These are phyloP conservation scores for Anarsia innoxiella DNA, from an alignment of 2,888 invertebrate species.

Conservation along the genomic window DNA sequence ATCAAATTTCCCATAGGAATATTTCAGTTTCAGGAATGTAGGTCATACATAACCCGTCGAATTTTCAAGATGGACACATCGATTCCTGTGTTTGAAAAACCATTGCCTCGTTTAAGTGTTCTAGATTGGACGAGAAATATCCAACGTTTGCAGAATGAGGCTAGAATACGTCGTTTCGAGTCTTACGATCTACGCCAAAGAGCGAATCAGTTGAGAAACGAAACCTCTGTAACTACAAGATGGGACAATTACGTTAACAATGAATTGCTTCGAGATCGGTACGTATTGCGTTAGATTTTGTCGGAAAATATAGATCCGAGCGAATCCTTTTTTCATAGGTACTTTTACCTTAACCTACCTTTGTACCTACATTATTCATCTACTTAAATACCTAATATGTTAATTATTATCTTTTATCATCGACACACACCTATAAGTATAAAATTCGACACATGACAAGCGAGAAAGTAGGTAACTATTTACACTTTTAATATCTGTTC, in stretches of 20 bases:
- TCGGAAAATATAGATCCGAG: too few relatives aligned
- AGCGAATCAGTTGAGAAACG: constrained; percentile 82
- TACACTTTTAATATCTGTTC: too few relatives aligned
- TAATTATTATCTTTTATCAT: too few relatives aligned
- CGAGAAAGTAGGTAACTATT: too few relatives aligned
- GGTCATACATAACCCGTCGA: constrained; percentile 13
- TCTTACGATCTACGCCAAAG: constrained; percentile 82
- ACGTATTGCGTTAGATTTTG: too few relatives aligned
- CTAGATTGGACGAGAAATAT: constrained; percentile 86
- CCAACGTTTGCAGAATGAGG: constrained; percentile 81
- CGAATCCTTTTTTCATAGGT: too few relatives aligned
- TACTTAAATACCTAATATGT: too few relatives aligned
- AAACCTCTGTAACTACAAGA: constrained; percentile 81
- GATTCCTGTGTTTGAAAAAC: constrained; percentile 77
- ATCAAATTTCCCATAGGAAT: constrained; percentile 19
- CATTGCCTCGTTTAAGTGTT: constrained; percentile 78
- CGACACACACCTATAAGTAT: too few relatives aligned
- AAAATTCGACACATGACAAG: too few relatives aligned
- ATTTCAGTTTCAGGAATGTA: not conserved
- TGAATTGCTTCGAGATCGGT: constrained; percentile 81
- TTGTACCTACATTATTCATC: too few relatives aligned
- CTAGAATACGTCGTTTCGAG: constrained; percentile 78
- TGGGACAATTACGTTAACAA: constrained; percentile 88
- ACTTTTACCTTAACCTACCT: too few relatives aligned
- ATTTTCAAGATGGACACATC: constrained; percentile 39